Percentiles rank a stretch among this genome's conserved stretches.
Conservation (phyloP, 2,797 vertebrate species). For the Prunella strophiata region DNA sequence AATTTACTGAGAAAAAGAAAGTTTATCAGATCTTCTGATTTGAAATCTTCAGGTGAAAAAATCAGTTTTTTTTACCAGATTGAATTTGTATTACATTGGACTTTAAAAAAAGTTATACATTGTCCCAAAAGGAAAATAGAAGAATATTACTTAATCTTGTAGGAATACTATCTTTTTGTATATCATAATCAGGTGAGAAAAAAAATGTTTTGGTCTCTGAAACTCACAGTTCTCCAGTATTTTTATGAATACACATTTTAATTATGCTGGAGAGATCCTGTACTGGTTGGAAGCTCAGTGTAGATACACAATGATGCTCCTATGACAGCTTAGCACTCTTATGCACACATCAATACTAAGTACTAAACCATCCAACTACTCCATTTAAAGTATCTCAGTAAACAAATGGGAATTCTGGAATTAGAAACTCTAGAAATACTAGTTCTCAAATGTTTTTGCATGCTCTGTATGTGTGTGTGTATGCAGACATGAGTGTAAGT, state of each 20-base stretch:
- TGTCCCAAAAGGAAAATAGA: neutral
- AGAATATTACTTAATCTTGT: neutral
- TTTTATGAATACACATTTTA: neutral
- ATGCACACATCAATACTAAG: neutral
- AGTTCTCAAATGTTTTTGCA: neutral
- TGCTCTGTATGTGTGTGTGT: neutral
- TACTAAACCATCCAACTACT: neutral
- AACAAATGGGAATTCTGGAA: conserved; percentile 21
- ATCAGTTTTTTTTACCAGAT: neutral
- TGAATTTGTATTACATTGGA: neutral
- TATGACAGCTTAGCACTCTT: neutral
- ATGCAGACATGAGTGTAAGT: neutral
- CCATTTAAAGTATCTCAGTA: conserved; percentile 3
- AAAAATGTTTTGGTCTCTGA: neutral
- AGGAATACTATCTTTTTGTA: neutral
- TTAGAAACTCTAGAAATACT: neutral
- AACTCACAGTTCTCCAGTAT: neutral
- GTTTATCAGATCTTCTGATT: neutral
- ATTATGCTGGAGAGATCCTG: neutral
- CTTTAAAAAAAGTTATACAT: neutral
- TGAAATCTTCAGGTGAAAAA: neutral
- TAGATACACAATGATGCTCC: neutral
- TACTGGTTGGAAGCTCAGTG: neutral
- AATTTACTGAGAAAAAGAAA: neutral
- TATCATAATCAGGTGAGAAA: neutral